Base-by-base conservation (phyloP, 2,113 vertebrate species). In the Genyomyrus donnyi region DNA sequence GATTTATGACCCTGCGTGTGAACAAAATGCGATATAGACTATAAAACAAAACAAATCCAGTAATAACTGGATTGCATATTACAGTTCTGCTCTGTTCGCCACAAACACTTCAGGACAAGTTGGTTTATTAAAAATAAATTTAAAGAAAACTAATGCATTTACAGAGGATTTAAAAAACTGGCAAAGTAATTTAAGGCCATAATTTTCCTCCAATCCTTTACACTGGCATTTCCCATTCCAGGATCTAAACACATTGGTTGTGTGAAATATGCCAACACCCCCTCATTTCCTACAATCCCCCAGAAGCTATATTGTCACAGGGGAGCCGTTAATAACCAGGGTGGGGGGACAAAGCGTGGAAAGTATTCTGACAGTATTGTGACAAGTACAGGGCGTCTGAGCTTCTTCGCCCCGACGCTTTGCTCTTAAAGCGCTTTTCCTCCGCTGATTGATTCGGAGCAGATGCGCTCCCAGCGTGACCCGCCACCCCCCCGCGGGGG, bases 301-400 rank as follows among this genome's bases (percentile, higher is more conserved):
- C 90, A 92, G 88, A 88, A 91, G 91, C 89, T 46, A 70, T 89
- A 86, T 89, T 83, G 88, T 91, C 92, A 92, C 86, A 45, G 48
- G 91, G 90, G 90, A 93, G 66, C 91, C 62, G 49, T 92, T 91
- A 91, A 90, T 92, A 93, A 90, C 89, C 91, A 70, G 87, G 35
- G 35, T 5, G 74, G 74, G 35, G 74, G 74, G 13, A 88, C 89
- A 90, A 92, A 85, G 85, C 93, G 90, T 91, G 90, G 92, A 91
- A 92, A 49, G 17, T 97, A 96, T 97, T 96, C 96, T 93, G 93
- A 97, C 96, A 49, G 13, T 97, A 96, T 97, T 96, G 96, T 93
- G 93, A 97, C 96, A 97, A 97, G 95, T 96, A 96, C 95, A 95
- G 96, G 91, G 93, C 91, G 96, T 96, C 96, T 94, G 91, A 27